Evolutionary conservation across 2,888 invertebrate species (phyloP).

Genomic region (Myopa testacea): DNA sequence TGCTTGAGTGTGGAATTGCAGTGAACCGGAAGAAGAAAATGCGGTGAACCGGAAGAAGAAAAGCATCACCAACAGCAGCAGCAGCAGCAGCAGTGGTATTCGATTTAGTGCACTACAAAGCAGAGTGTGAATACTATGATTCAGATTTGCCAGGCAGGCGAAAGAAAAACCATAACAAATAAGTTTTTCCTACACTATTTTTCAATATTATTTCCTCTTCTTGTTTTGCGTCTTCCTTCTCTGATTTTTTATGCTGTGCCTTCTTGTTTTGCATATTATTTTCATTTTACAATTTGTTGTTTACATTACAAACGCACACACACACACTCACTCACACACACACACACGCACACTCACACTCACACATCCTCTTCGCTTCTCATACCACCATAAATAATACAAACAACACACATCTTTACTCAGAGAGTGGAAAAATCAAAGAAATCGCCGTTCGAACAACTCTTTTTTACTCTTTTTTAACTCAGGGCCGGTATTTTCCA

Average conservation of each 20-base stretch:
- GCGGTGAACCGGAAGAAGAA: too few species aligned
- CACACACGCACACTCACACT: background rate
- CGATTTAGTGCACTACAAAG: too few species aligned
- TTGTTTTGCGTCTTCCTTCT: background rate
- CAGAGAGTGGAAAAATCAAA: background rate
- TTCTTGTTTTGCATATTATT: background rate
- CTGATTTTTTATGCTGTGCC: background rate
- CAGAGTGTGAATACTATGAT: too few species aligned
- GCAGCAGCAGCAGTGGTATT: too few species aligned
- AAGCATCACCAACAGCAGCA: too few species aligned
- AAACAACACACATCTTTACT: background rate
- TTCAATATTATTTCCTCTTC: background rate
- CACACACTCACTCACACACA: slow-evolving; percentile 4
- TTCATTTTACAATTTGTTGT: slow-evolving; percentile 6
- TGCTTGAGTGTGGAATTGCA: too few species aligned
- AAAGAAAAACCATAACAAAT: background rate
- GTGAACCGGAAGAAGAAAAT: too few species aligned
- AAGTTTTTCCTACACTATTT: background rate
- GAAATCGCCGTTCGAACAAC: background rate
- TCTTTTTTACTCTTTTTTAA: background rate
- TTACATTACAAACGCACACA: background rate
- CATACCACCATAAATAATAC: background rate
- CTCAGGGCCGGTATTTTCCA: too few species aligned
- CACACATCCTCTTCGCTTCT: background rate
- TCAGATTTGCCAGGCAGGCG: background rate